These are phyloP conservation scores for Crenuchus spilurus DNA, from an alignment of 2,797 vertebrate species.

Conservation along the genomic window DNA sequence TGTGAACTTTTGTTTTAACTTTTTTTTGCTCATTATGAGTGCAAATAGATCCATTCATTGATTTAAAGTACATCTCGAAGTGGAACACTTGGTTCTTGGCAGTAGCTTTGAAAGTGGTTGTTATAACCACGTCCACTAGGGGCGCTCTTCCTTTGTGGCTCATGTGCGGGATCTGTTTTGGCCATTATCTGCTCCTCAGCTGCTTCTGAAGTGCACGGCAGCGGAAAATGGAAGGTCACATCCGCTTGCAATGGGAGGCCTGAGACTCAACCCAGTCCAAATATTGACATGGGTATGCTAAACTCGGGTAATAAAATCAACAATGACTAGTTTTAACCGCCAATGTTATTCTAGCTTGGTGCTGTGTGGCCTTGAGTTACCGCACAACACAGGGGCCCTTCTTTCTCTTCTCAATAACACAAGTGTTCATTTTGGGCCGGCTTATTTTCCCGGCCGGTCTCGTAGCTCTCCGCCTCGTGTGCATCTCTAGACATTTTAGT, in stretches of 20 bases:
- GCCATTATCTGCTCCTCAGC: constrained; percentile 42
- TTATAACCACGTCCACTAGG: constrained; percentile 3
- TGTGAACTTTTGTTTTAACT: constrained; percentile 5
- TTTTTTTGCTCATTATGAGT: constrained; percentile 1
- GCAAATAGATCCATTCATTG: constrained; percentile 1
- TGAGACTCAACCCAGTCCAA: constrained; percentile 46
- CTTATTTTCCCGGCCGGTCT: constrained; percentile 58
- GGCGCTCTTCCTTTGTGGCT: not conserved
- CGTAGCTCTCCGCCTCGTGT: constrained; percentile 25
- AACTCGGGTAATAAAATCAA: constrained; percentile 65
- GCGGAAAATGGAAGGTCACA: constrained; percentile 53
- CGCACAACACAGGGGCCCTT: constrained; percentile 54
- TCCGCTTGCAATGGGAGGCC: constrained; percentile 44
- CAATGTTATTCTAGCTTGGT: constrained; percentile 56
- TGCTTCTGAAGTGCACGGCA: constrained; percentile 46
- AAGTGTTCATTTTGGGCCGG: constrained; percentile 62
- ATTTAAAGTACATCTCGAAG: constrained; percentile 9
- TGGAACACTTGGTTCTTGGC: not conserved
- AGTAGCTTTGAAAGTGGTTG: not conserved
- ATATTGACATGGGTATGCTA: constrained; percentile 63
- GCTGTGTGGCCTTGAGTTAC: constrained; percentile 64
- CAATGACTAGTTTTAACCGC: constrained; percentile 61
- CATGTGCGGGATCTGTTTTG: constrained; percentile 5
- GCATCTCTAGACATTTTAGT: constrained; percentile 55
- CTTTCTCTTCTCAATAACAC: constrained; percentile 47